Percentiles rank a stretch among this genome's conserved stretches.
These are phyloP conservation scores for Platyrinchus mystaceus DNA, from an alignment of 2,797 vertebrate species.

Conservation along the genomic window DNA sequence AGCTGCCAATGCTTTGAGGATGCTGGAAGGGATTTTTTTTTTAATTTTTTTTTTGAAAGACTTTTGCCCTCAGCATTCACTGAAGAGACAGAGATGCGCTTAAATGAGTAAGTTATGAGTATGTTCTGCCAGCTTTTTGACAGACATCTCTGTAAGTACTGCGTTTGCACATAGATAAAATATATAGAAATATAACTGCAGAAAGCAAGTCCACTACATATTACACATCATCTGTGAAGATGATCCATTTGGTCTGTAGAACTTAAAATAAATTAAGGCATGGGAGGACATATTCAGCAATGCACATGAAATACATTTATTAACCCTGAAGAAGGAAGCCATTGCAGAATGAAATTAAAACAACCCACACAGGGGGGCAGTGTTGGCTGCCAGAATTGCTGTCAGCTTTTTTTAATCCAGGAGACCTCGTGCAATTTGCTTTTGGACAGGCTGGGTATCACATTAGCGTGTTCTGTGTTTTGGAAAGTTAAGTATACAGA, in stretches of 20 bases:
- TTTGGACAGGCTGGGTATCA: background rate
- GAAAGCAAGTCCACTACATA: background rate
- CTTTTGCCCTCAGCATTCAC: background rate
- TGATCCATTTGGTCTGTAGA: background rate
- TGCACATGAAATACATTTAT: background rate
- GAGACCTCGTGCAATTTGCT: background rate
- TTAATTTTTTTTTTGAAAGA: no score
- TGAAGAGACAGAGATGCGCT: background rate
- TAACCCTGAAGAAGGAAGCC: background rate
- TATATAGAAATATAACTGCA: background rate
- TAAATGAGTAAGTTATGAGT: no score
- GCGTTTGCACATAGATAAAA: background rate
- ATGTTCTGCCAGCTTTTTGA: background rate
- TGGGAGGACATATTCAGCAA: background rate
- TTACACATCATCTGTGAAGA: background rate
- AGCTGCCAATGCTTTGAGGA: background rate
- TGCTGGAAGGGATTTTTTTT: background rate
- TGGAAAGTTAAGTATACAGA: background rate
- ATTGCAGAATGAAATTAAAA: background rate
- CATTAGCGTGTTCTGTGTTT: background rate
- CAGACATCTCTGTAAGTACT: background rate
- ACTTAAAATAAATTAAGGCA: background rate
- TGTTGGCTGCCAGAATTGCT: background rate
- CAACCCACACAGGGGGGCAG: conserved; percentile 38
- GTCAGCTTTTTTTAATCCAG: background rate